Base-by-base conservation (phyloP, 1,140 invertebrate species). In the Anastatus disparis region DNA sequence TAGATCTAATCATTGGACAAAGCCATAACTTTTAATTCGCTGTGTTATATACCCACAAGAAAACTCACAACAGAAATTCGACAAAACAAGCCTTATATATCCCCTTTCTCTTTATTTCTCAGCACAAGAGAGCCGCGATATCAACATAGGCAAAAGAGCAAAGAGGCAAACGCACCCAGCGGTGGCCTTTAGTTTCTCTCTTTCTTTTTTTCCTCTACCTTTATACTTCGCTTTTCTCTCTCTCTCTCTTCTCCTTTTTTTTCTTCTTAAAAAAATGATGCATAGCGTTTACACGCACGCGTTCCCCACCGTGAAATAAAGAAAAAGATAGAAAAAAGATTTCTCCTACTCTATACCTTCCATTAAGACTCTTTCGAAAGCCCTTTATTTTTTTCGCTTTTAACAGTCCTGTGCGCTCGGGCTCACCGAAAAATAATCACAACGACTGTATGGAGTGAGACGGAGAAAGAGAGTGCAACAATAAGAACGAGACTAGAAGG, bases 271-370 rank as follows among this genome's bases (percentile, higher is more conserved):
- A 80, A 84, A 79, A 77, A 86, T 86, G 84, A 86, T 86, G 79
- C 80, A 86, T 86, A 82, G 84, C 84, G 82, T 82, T 84, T 84
- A 4, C 80, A 84, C 81, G 78, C 79, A 82, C 76, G 76, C 76
- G 77, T 75, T 73, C 50, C 52, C 64, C 75, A 42, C 59, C 20
- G 38, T n/a, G 48, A n/a, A n/a, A n/a, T n/a, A n/a, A n/a, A n/a
- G n/a, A n/a, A n/a, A n/a, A n/a, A n/a, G n/a, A n/a, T n/a, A n/a
- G n/a, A n/a, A n/a, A n/a, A n/a, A n/a, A n/a, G n/a, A n/a, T n/a
- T n/a, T n/a, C n/a, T n/a, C n/a, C n/a, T n/a, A n/a, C n/a, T n/a
- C n/a, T n/a, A n/a, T n/a, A n/a, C n/a, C n/a, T n/a, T n/a, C 27
- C 20, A 52, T 35, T 4, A 10, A 35, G 31, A 4, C 10, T 35